Base-by-base conservation (phyloP, 2,888 invertebrate species). In the Gibbula magus region DNA sequence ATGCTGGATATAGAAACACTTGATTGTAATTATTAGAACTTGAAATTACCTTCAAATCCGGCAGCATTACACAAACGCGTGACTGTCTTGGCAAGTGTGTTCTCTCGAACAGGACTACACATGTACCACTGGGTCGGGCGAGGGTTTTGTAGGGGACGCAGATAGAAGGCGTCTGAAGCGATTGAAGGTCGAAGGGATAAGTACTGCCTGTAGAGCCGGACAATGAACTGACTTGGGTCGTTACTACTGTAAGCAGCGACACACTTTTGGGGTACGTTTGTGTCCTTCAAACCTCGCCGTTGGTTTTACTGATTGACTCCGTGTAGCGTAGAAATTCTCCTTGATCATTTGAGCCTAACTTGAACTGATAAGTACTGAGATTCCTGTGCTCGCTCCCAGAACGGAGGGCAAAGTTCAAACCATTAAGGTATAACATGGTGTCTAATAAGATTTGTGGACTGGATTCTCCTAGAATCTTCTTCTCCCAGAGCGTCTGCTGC, bases 401-500 rank as follows among this genome's bases (percentile, higher is more conserved):
- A 35, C 35, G 35, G 35, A 35, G 35, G 35, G 35, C 35, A 35
- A 35, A 35, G 35, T 35, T 35, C 35, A 35, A 35, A 35, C 35
- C 35, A 35, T 35, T 35, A 35, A 35, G 35, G 35, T 35, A 5
- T 35, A 35, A 35, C 35, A 35, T 35, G 35, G 35, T 75, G 32
- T 75, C 52, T 32, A 75, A 52, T 3, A 53, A 52, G 7, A 53
- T 25, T 20, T 29, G 4, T 22, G 75, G 45, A 35, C 35, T 35
- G 35, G 53, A 22, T 29, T 22, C 8, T 51, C 75, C 75, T 20
- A 75, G 53, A 29, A 75, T 52, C 32, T 52, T 52, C 75, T 52
- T 75, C 51, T 53, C 51, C 75, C 75, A 75, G 18, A 75, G 52
- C 2, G 29, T 75, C 54, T 75, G 20, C 18, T 75, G 53, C 20